Conservation (phyloP, 2,113 vertebrate species). For the Burhinus bistriatus region DNA sequence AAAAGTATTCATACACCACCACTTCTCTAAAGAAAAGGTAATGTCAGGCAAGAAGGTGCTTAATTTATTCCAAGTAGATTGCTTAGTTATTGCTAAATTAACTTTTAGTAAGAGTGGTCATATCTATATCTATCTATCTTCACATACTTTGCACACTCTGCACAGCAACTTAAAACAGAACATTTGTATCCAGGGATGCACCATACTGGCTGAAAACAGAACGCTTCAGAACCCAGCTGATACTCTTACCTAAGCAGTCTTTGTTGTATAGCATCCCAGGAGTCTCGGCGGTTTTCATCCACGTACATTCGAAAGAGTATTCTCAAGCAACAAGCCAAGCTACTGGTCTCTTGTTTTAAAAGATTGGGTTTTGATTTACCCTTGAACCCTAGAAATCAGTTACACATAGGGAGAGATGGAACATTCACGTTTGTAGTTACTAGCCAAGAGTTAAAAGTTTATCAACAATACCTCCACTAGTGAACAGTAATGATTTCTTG, state of each 20-base stretch:
- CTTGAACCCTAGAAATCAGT: slow-evolving; percentile 86
- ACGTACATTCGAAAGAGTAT: slow-evolving; percentile 95
- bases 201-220: neutral
- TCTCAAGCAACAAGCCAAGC: slow-evolving; percentile 92
- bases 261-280: slow-evolving; percentile 87
- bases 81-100: neutral
- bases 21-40: neutral
- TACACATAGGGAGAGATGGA: neutral
- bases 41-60: neutral
- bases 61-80: neutral
- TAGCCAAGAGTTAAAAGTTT: neutral
- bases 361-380: slow-evolving; percentile 99
- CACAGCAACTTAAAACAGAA: neutral
- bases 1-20: neutral
- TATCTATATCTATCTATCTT: neutral
- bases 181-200: neutral
- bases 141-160: neutral
- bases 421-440: neutral
- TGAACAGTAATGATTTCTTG: neutral
- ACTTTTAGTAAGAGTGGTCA: neutral
- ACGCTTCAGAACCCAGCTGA: no score
- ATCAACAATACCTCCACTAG: neutral
- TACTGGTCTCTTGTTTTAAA: slow-evolving; percentile 98
- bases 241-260: slow-evolving; percentile 88
- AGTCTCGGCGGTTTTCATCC: slow-evolving; percentile 81